Base-by-base conservation (phyloP, 2,888 invertebrate species). In the Argyresthia goedartella region DNA sequence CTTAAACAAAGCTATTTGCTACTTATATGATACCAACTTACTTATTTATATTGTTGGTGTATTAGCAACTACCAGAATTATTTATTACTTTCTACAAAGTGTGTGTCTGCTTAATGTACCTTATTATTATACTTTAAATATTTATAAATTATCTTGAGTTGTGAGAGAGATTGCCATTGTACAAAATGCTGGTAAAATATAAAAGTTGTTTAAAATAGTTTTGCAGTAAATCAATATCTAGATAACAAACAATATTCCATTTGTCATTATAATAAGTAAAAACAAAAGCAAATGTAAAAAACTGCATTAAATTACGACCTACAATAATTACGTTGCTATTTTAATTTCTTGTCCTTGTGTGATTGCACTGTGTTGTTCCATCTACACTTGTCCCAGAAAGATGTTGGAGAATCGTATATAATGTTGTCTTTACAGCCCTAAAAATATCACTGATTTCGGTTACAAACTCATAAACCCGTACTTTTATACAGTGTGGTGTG, bases 271-370 rank as follows among this genome's bases (percentile, higher is more conserved):
- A 82, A 78, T 84, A 86, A 84, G 81, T 80, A 75, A 84, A 35
- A 76, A 77, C 81, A 79, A 76, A 81, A 76, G 73, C 76, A 79
- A 82, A 81, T 81, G 81, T 77, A 80, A 81, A 85, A 81, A 77
- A 79, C 76, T 78, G 80, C 84, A 85, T 85, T 86, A 85, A 86
- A 86, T 84, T 85, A 85, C 84, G 84, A 86, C 84, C 84, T 85
- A 85, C 81, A 84, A 79, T 84, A 82, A 81, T 80, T 69, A 75
- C 70, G 52, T 68, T 64, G 59, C 59, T 67, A 64, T 74, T 82
- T 76, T 81, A 67, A 71, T 77, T 79, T 66, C 8, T 11, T 45
- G 14, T 36, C 36, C 33, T 25, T 25, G 2, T 25, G 6, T 25
- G 2, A 25, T 25, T 25, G 25, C 25, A 6, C 25, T 25, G 25